A percentile compares a stretch with the other conserved stretches of the same genome.
Evolutionary conservation across 2,888 invertebrate genomes (phyloP).

Genomic region (Hydropsyche betteni): DNA sequence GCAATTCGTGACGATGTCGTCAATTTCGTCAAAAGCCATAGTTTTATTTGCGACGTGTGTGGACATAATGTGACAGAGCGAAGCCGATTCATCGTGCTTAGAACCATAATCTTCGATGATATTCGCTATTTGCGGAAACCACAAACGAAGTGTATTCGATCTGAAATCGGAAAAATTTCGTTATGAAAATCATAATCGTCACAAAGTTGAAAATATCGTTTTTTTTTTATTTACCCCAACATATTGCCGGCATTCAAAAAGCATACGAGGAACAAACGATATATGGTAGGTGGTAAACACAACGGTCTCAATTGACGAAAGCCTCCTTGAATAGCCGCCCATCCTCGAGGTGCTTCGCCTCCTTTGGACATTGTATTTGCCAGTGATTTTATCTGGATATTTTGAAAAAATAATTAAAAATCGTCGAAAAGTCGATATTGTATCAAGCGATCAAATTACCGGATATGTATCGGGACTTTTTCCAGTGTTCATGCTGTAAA

Average conservation of each 20-base stretch:
- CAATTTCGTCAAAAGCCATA: slow-evolving; percentile 5
- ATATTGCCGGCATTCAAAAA: slow-evolving; percentile 72
- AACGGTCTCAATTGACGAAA: slow-evolving; percentile 72
- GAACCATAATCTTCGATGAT: slow-evolving; percentile 66
- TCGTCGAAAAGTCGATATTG: not conserved
- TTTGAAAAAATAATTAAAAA: not conserved
- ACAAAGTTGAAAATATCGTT: slow-evolving; percentile 43
- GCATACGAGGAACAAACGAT: slow-evolving; percentile 71
- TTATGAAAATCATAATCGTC: not conserved
- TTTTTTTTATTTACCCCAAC: slow-evolving; percentile 62
- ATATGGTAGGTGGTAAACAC: slow-evolving; percentile 69
- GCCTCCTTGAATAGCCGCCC: slow-evolving; percentile 68
- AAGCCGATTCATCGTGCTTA: slow-evolving; percentile 53
- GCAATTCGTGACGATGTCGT: slow-evolving; percentile 39
- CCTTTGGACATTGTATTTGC: slow-evolving; percentile 57
- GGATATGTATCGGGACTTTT: slow-evolving; percentile 54
- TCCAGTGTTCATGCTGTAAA: slow-evolving; percentile 71
- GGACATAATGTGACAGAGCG: slow-evolving; percentile 55
- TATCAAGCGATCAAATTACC: slow-evolving; percentile 50
- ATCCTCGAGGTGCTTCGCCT: slow-evolving; percentile 58
- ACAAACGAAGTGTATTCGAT: slow-evolving; percentile 82
- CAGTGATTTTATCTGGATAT: slow-evolving; percentile 57
- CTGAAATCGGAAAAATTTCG: slow-evolving; percentile 58
- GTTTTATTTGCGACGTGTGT: slow-evolving; percentile 47
- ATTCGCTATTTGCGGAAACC: slow-evolving; percentile 87